These are phyloP conservation scores for Huso huso DNA, from an alignment of 2,797 vertebrate genomes.

Conservation along the genomic window DNA sequence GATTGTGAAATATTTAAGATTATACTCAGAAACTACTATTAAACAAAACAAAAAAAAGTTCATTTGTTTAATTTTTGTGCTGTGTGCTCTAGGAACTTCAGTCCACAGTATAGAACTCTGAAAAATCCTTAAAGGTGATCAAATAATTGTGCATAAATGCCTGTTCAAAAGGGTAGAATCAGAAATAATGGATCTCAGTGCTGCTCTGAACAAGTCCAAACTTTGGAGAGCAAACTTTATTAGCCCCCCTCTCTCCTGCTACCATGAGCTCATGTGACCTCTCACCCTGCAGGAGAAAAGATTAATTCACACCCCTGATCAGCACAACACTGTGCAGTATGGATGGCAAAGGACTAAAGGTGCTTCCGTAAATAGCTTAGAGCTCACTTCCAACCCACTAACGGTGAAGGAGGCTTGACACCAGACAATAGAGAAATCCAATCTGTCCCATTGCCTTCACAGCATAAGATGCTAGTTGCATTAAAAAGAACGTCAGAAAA, in stretches of 20 bases:
- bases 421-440: constrained; percentile 35
- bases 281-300: neutral
- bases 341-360: constrained; percentile 11
- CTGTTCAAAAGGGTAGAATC: too few relatives aligned
- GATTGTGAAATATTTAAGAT: too few relatives aligned
- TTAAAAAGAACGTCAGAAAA: constrained; percentile 25
- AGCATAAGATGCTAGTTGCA: constrained; percentile 32
- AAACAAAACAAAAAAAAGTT: too few relatives aligned
- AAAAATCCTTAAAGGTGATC: too few relatives aligned
- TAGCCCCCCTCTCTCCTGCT: constrained; percentile 8
- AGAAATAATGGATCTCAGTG: too few relatives aligned
- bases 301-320: neutral
- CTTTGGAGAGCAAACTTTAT: neutral
- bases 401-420: constrained; percentile 28
- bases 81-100: too few relatives aligned
- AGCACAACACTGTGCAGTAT: constrained; percentile 10
- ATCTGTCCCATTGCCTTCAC: constrained; percentile 35
- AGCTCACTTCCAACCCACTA: neutral
- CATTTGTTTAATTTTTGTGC: too few relatives aligned
- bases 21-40: too few relatives aligned
- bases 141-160: too few relatives aligned
- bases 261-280: constrained; percentile 23
- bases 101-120: too few relatives aligned
- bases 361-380: neutral
- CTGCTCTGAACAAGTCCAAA: too few relatives aligned